These are phyloP conservation scores for Anoplophora glabripennis DNA, from an alignment of 1,140 invertebrate species.

Conservation along the genomic window DNA sequence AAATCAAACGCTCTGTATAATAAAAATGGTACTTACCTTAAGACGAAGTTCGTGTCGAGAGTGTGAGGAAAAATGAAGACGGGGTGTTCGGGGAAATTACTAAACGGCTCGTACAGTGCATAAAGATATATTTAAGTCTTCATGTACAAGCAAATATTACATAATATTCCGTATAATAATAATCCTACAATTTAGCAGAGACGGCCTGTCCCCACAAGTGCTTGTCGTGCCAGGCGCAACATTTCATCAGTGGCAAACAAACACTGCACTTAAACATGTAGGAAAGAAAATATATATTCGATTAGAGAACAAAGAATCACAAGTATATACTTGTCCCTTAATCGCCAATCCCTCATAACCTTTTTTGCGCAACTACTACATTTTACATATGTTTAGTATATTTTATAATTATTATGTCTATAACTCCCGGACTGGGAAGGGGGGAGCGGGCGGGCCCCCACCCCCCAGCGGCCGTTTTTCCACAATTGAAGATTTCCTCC, in stretches of 20 bases:
- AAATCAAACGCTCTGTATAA: too few relatives aligned
- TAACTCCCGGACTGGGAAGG: constrained; percentile 7
- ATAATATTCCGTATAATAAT: constrained; percentile 49
- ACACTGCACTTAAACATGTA: constrained; percentile 39
- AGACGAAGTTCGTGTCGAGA: too few relatives aligned
- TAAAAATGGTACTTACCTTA: too few relatives aligned
- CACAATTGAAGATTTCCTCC: constrained; percentile 16
- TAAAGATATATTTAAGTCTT: constrained; percentile 55
- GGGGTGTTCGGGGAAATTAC: too few relatives aligned
- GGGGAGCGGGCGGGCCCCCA: too few relatives aligned
- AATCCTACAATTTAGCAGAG: constrained; percentile 44
- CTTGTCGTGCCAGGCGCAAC: constrained; percentile 20
- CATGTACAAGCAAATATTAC: constrained; percentile 54
- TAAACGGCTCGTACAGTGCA: constrained; percentile 41
- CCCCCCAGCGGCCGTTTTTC: constrained; percentile 25
- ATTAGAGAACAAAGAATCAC: constrained; percentile 46
- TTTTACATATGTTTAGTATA: constrained; percentile 46
- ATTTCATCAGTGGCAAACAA: constrained; percentile 27
- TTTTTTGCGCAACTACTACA: constrained; percentile 46
- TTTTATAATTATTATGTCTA: constrained; percentile 39
- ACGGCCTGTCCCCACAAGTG: constrained; percentile 35
- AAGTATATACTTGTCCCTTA: constrained; percentile 42
- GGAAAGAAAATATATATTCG: constrained; percentile 44
- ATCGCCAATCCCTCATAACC: constrained; percentile 46
- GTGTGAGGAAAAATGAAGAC: too few relatives aligned